phyloP scores from a whole-genome alignment of 1,140 invertebrate genomes.

The Eufriesea mexicana region DNA sequence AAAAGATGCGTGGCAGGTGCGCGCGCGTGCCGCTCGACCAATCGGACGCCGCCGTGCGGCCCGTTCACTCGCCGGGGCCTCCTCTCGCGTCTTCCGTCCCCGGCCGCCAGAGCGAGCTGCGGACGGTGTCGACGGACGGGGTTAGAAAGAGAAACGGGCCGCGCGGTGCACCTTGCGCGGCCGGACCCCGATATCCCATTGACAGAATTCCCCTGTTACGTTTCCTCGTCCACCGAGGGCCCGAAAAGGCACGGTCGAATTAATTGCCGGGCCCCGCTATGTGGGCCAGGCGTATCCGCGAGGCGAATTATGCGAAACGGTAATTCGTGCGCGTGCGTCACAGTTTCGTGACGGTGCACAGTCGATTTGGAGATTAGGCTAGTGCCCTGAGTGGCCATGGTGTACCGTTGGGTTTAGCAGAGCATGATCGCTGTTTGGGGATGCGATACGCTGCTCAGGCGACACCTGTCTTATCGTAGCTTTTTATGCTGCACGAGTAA shows the following conservation, averaged over 20 bases:
- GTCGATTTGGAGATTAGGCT: no score
- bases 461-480: no score
- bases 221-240: constrained; percentile 20
- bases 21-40: constrained; percentile 79
- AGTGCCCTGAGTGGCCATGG: no score
- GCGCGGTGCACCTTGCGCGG: constrained; percentile 61
- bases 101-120: no score
- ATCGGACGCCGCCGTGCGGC: constrained; percentile 63
- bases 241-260: constrained; percentile 43
- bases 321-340: background rate
- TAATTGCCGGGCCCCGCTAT: constrained; percentile 48
- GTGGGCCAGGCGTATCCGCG: constrained; percentile 30
- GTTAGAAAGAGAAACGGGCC: constrained; percentile 25
- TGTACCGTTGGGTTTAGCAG: no score
- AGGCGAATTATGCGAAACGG: constrained; percentile 19
- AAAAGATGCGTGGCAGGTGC: constrained; percentile 79
- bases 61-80: background rate
- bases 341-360: no score
- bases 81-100: constrained; percentile 20
- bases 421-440: no score
- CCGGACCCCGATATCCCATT: constrained; percentile 57
- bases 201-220: constrained; percentile 62
- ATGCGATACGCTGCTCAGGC: no score
- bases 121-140: no score
- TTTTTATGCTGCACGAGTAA: no score